Percentiles rank a stretch among this genome's conserved stretches.
Conservation (phyloP, 2,888 invertebrate species). For the Tolmerus cingulatus region DNA sequence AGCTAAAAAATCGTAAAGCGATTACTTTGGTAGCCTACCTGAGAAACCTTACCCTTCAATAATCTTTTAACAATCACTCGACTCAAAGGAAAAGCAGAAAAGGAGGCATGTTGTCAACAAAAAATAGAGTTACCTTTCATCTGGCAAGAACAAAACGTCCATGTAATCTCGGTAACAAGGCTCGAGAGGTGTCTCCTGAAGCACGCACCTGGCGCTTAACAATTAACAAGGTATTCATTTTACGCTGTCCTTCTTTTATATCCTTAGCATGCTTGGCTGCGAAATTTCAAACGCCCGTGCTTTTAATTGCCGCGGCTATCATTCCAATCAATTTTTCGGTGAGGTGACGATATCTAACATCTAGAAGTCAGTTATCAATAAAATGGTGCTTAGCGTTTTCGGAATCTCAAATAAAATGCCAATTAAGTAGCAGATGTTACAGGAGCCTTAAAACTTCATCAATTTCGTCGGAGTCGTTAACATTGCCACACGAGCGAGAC, state of each 20-base stretch:
- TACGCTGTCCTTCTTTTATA: background rate
- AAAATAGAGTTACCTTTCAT: background rate
- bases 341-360: background rate
- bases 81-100: background rate
- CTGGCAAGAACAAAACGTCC: background rate
- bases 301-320: conserved; percentile 7
- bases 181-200: background rate
- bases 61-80: conserved; percentile 13
- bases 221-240: conserved; percentile 10
- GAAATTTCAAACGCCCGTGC: background rate
- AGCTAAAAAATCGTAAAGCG: conserved; percentile 6
- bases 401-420: conserved; percentile 9
- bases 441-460: conserved; percentile 8
- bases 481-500: background rate
- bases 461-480: background rate
- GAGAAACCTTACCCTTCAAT: conserved; percentile 4
- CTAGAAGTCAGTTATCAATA: background rate
- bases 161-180: conserved; percentile 6
- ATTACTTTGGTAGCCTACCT: background rate
- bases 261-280: background rate
- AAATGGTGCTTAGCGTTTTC: background rate
- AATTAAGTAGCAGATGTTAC: conserved; percentile 12
- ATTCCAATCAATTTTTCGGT: conserved; percentile 14
- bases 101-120: background rate
- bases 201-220: background rate